Evolutionary conservation across 2,888 invertebrate genomes (phyloP).

Genomic region (Nomada goodeniana): DNA sequence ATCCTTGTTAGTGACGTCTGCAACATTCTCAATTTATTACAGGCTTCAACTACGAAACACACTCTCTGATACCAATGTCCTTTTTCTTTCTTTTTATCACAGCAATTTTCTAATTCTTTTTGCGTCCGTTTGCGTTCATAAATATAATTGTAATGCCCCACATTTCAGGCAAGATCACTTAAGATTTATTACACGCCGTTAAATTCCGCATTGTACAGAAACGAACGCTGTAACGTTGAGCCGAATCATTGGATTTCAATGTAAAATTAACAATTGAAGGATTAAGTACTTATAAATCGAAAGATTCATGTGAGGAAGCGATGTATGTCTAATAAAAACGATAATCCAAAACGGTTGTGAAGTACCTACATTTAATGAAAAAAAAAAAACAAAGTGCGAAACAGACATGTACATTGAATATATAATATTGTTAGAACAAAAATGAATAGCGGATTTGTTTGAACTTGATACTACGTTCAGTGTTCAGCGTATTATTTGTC

Average conservation of each 20-base stretch:
- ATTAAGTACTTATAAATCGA: constrained; percentile 46
- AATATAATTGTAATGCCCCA: constrained; percentile 4
- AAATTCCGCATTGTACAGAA: constrained; percentile 33
- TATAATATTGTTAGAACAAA: background rate
- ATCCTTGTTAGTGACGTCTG: constrained; percentile 38
- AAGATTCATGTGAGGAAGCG: constrained; percentile 45
- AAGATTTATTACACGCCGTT: constrained; percentile 44
- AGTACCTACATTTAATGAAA: background rate
- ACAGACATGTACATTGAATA: too few relatives aligned
- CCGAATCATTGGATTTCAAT: constrained; percentile 11
- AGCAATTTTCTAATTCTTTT: constrained; percentile 31
- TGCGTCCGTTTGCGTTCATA: constrained; percentile 26
- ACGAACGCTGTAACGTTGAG: constrained; percentile 18
- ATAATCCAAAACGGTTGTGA: constrained; percentile 19
- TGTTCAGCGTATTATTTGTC: background rate
- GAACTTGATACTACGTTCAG: background rate
- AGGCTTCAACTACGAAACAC: constrained; percentile 24
- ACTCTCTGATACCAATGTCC: constrained; percentile 18
- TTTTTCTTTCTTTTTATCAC: constrained; percentile 19
- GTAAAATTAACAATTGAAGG: constrained; percentile 33
- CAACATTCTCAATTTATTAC: constrained; percentile 39
- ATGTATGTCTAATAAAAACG: constrained; percentile 57
- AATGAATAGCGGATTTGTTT: constrained; percentile 11
- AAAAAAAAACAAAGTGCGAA: background rate
- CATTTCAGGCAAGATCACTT: constrained; percentile 12